Conservation (phyloP, 53 echinoderm and acorn worm species). For the Hippasteria phrygiana region DNA sequence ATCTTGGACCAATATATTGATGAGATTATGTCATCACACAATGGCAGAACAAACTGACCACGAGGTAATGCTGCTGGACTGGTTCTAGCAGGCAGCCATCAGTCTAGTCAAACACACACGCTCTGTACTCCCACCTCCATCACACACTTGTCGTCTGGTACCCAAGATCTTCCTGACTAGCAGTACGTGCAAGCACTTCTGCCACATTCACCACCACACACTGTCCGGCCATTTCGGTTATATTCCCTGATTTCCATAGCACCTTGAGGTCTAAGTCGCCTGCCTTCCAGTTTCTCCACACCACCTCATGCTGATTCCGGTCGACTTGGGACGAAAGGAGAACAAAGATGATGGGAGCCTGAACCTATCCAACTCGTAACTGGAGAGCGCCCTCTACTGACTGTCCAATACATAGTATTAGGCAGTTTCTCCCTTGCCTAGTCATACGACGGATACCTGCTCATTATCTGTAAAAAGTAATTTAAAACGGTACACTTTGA, state of each 20-base stretch:
- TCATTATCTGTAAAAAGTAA: conserved; percentile 83
- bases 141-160: too few relatives aligned
- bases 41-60: too few relatives aligned
- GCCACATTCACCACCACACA: not conserved
- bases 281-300: not conserved
- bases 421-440: conserved; percentile 14
- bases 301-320: too few relatives aligned
- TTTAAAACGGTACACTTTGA: not conserved
- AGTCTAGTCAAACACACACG: too few relatives aligned
- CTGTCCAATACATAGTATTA: not conserved
- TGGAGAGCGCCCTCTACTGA: not conserved
- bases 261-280: not conserved
- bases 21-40: too few relatives aligned
- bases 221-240: not conserved
- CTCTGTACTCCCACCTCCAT: too few relatives aligned
- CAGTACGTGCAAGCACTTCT: not conserved
- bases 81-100: too few relatives aligned
- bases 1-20: too few relatives aligned
- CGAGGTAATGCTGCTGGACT: too few relatives aligned
- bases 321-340: not conserved
- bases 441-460: conserved; percentile 96
- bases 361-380: not conserved
- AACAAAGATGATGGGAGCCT: not conserved
- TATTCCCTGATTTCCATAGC: not conserved
- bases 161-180: too few relatives aligned